Conservation (phyloP, 1,140 invertebrate species). For the Drosophila lacteicornis region DNA sequence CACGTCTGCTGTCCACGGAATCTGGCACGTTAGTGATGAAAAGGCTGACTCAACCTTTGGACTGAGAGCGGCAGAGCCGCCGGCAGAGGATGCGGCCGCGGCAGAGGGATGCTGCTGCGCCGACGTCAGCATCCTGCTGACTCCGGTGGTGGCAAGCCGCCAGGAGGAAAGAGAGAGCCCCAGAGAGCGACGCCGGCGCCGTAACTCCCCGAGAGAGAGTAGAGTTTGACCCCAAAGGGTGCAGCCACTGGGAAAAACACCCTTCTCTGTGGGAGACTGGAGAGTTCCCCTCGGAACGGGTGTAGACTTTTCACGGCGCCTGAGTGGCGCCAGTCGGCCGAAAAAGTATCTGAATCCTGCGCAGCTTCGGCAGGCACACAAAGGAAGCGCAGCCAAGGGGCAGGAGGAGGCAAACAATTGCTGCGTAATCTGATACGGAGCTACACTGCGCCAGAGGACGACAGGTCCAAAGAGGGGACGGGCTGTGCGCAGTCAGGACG, state of each 20-base stretch:
- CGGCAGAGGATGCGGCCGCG: conserved; percentile 17
- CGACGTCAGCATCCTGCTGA: conserved; percentile 45
- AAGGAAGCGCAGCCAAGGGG: neutral
- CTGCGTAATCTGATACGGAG: conserved; percentile 59
- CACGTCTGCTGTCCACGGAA: conserved; percentile 67
- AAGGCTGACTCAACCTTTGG: conserved; percentile 39
- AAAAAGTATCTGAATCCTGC: conserved; percentile 58
- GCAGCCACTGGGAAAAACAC: conserved; percentile 48
- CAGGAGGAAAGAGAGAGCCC: conserved; percentile 10
- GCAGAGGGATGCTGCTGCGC: conserved; percentile 67
- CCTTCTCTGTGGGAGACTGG: conserved; percentile 25
- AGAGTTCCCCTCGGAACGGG: conserved; percentile 16
- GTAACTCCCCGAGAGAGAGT: neutral
- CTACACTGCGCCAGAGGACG: conserved; percentile 29
- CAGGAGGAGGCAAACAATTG: neutral
- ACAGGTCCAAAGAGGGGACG: conserved; percentile 21
- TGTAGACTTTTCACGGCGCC: conserved; percentile 52
- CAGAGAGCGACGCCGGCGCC: conserved; percentile 54
- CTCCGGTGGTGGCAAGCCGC: conserved; percentile 17
- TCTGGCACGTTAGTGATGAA: conserved; percentile 74
- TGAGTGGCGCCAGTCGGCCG: conserved; percentile 59
- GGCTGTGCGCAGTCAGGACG: neutral
- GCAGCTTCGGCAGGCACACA: conserved; percentile 52
- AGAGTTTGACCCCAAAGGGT: conserved; percentile 57
- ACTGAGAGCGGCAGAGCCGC: conserved; percentile 34